Percentiles rank a stretch among this genome's conserved stretches.
These are phyloP conservation scores for Carapus acus DNA, from an alignment of 2,797 vertebrate species.

Conservation along the genomic window DNA sequence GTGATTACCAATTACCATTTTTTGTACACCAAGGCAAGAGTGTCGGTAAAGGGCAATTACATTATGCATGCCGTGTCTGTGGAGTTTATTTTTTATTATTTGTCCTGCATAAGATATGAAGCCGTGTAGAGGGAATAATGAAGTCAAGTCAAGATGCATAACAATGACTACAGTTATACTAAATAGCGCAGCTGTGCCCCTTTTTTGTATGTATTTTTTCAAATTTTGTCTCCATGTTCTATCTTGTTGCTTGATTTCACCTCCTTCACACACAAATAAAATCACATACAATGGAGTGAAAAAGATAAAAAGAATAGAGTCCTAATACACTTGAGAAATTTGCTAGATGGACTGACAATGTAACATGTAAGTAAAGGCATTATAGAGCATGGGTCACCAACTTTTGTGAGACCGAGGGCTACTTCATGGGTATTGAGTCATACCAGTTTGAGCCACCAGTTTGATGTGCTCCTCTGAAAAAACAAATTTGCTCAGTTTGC, in stretches of 20 bases:
- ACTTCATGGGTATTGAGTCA: too few relatives aligned
- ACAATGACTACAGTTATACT: slow-evolving; percentile 3
- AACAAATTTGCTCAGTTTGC: too few relatives aligned
- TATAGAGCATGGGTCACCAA: too few relatives aligned
- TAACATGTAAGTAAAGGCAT: too few relatives aligned
- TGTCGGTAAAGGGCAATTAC: slow-evolving; percentile 34
- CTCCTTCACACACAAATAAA: neutral
- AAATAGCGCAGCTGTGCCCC: slow-evolving; percentile 6
- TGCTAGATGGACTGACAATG: too few relatives aligned
- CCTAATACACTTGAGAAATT: too few relatives aligned
- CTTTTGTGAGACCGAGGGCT: too few relatives aligned
- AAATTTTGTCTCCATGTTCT: too few relatives aligned
- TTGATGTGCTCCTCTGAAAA: too few relatives aligned
- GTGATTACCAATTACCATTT: slow-evolving; percentile 16
- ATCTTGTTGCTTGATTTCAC: neutral
- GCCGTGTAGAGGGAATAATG: slow-evolving; percentile 36
- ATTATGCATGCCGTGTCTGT: slow-evolving; percentile 53
- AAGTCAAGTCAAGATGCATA: slow-evolving; percentile 22
- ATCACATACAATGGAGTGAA: neutral
- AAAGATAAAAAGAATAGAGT: neutral
- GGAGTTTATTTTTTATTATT: slow-evolving; percentile 47
- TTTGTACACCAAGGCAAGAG: slow-evolving; percentile 27
- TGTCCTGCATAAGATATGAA: slow-evolving; percentile 57
- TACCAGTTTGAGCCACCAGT: too few relatives aligned
- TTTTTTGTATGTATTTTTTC: slow-evolving; percentile 13